A percentile compares a stretch with the other conserved stretches of the same genome.
Evolutionary conservation across 2,888 invertebrate species (phyloP).

Genomic region (Timema cristinae): DNA sequence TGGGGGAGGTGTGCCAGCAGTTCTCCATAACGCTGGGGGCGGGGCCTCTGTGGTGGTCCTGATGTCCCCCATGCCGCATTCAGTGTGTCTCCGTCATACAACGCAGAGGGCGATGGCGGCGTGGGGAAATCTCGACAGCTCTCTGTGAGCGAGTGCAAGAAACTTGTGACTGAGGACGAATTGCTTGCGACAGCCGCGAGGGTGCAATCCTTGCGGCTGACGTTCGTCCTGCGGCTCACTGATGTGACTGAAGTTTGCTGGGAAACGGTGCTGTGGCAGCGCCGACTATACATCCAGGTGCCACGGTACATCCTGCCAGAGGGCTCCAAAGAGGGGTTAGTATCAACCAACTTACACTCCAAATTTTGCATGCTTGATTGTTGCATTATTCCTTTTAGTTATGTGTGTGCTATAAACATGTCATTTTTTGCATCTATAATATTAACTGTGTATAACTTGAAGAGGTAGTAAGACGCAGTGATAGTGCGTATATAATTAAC

Average conservation of each 20-base stretch:
- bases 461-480: too few relatives aligned
- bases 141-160: conserved; percentile 51
- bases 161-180: conserved; percentile 47
- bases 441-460: too few relatives aligned
- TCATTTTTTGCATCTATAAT: too few relatives aligned
- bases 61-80: conserved; percentile 93
- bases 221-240: conserved; percentile 73
- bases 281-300: conserved; percentile 83
- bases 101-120: conserved; percentile 63
- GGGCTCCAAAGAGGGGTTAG: conserved; percentile 84
- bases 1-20: conserved; percentile 40
- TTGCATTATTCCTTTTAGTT: neutral
- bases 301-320: conserved; percentile 82
- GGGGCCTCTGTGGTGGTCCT: conserved; percentile 99
- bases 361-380: neutral
- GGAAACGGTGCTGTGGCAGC: conserved; percentile 77
- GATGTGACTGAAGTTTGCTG: conserved; percentile 75
- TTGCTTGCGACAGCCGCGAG: conserved; percentile 61
- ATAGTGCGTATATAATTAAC: too few relatives aligned
- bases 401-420: neutral
- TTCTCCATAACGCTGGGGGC: conserved; percentile 83
- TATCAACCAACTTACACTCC: neutral
- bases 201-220: conserved; percentile 65
- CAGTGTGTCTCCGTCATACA: conserved; percentile 46
- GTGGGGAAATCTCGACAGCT: conserved; percentile 66